A percentile compares a stretch with the other conserved stretches of the same genome.
Conservation (phyloP, 2,888 invertebrate genomes). For the Chloroclystis v-ata region DNA sequence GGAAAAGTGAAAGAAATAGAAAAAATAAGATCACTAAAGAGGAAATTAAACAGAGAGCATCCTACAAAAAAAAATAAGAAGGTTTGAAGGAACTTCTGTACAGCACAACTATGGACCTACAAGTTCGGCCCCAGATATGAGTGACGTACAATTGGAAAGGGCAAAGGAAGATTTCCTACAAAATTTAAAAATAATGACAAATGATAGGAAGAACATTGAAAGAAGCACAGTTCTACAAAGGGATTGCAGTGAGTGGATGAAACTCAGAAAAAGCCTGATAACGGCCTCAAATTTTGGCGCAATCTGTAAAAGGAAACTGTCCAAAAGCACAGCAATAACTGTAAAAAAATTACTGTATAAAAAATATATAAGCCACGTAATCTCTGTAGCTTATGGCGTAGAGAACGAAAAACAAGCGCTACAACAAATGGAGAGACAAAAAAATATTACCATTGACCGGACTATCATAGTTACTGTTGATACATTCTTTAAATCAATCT, state of each 20-base stretch:
- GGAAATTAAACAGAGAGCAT: conserved; percentile 17
- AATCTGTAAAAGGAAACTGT: background rate
- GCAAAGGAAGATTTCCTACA: conserved; percentile 21
- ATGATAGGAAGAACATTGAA: background rate
- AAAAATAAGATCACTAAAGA: conserved; percentile 18
- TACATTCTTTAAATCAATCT: no score
- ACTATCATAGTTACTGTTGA: no score
- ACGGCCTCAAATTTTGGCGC: background rate
- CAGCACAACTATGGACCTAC: background rate
- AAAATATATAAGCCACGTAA: no score
- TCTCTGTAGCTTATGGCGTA: no score
- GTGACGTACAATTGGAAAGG: conserved; percentile 8
- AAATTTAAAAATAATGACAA: conserved; percentile 9
- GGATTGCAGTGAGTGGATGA: background rate
- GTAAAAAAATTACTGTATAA: background rate
- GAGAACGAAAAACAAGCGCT: background rate
- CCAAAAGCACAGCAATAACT: background rate
- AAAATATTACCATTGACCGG: no score
- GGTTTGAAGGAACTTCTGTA: background rate
- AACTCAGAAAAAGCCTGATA: background rate
- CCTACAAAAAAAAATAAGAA: conserved; percentile 19
- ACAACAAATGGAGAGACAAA: no score
- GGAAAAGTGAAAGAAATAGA: conserved; percentile 18
- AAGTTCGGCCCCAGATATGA: conserved; percentile 24
- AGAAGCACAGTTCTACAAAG: background rate